phyloP scores from a whole-genome alignment of 2,888 invertebrate genomes.

The Epinotia nisella region DNA sequence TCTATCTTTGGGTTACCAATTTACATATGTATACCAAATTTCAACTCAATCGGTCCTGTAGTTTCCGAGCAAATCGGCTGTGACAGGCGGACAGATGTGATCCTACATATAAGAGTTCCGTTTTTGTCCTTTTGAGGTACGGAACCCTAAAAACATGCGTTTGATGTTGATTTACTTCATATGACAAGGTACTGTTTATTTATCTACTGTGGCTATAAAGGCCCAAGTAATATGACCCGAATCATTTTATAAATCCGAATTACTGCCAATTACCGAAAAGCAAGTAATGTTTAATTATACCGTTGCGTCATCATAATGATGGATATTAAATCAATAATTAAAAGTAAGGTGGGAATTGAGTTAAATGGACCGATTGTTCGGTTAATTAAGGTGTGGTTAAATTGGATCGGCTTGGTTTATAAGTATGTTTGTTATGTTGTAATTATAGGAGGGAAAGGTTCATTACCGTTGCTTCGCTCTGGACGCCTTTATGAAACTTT shows the following conservation, averaged over 20 bases:
- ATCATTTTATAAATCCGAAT: slow-evolving; percentile 51
- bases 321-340: slow-evolving; percentile 49
- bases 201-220: slow-evolving; percentile 51
- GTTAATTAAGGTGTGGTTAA: slow-evolving; percentile 50
- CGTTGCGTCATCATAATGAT: slow-evolving; percentile 46
- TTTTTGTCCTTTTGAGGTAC: too few species aligned
- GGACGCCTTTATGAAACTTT: background rate
- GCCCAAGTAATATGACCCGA: slow-evolving; percentile 55
- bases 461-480: slow-evolving; percentile 25
- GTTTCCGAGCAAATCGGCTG: too few species aligned
- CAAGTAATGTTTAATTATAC: slow-evolving; percentile 53
- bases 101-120: too few species aligned
- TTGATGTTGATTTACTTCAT: background rate
- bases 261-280: slow-evolving; percentile 53
- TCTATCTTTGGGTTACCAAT: too few species aligned
- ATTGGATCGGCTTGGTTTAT: slow-evolving; percentile 47
- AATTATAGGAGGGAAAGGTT: slow-evolving; percentile 38
- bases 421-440: slow-evolving; percentile 45
- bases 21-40: too few species aligned
- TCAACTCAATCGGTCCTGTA: too few species aligned
- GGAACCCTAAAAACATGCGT: too few species aligned
- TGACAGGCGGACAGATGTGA: too few species aligned
- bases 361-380: slow-evolving; percentile 49
- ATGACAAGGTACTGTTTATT: background rate
- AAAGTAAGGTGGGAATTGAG: slow-evolving; percentile 44